A percentile compares a stretch with the other conserved stretches of the same genome.
Evolutionary conservation across 2,888 invertebrate genomes (phyloP).

Genomic region (Ennomos fuscantarius): DNA sequence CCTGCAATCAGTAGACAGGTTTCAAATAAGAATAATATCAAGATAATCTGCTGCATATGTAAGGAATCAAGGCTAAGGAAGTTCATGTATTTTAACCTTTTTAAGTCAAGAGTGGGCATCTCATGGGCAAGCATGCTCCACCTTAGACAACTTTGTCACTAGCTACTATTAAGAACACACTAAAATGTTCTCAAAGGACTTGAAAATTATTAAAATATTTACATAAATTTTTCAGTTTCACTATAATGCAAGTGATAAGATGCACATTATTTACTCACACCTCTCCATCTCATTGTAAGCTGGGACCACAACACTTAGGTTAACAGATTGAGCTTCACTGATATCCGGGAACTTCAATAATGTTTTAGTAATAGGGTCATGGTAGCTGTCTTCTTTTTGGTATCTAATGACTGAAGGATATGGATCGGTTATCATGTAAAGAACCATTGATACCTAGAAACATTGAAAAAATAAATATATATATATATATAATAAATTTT

Average conservation of each 20-base stretch:
- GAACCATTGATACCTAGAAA: slow-evolving; percentile 33
- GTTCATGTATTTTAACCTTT: too few relatives aligned
- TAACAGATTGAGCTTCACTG: slow-evolving; percentile 87
- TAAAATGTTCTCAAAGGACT: too few relatives aligned
- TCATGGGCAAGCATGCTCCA: too few relatives aligned
- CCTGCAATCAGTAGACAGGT: too few relatives aligned
- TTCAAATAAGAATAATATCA: too few relatives aligned
- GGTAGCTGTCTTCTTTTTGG: slow-evolving; percentile 91
- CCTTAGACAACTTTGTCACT: too few relatives aligned
- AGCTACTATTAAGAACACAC: too few relatives aligned
- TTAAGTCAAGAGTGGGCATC: too few relatives aligned
- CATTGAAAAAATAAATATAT: background rate
- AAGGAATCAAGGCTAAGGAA: background rate
- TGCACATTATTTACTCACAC: slow-evolving; percentile 84
- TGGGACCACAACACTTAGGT: slow-evolving; percentile 96
- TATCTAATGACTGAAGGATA: slow-evolving; percentile 88
- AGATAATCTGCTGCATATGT: too few relatives aligned
- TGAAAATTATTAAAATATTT: too few relatives aligned
- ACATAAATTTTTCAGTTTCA: too few relatives aligned
- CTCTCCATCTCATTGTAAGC: slow-evolving; percentile 98
- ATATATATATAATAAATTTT: background rate
- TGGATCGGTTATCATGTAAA: slow-evolving; percentile 87
- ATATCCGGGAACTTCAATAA: slow-evolving; percentile 89
- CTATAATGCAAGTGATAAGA: too few relatives aligned
- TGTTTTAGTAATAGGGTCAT: slow-evolving; percentile 84